Conservation (phyloP, 2,113 vertebrate species). For the Eidolon helvum region DNA sequence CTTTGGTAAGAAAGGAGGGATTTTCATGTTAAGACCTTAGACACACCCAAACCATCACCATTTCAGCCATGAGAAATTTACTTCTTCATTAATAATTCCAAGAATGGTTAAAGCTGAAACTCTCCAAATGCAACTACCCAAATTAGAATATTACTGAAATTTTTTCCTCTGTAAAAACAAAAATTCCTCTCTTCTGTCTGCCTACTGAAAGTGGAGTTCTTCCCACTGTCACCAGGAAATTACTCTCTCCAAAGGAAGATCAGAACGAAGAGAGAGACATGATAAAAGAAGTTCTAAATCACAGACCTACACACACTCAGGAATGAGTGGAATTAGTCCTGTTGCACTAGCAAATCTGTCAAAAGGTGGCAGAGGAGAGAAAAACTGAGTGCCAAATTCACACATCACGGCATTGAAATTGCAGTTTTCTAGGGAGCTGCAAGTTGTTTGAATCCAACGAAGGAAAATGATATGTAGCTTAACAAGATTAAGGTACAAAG, state of each 20-base stretch:
- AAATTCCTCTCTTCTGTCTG: conserved; percentile 21
- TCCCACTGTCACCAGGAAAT: conserved; percentile 17
- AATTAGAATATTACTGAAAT: background rate
- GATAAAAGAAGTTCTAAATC: background rate
- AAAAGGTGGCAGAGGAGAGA: background rate
- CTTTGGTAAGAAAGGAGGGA: background rate
- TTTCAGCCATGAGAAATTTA: background rate
- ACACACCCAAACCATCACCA: background rate
- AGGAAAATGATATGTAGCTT: background rate
- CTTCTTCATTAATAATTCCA: background rate
- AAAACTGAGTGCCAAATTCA: background rate
- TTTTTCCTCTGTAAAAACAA: background rate
- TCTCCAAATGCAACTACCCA: background rate
- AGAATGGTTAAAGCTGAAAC: conserved; percentile 15
- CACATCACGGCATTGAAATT: background rate
- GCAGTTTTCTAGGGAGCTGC: background rate
- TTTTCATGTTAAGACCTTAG: background rate
- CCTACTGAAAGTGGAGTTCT: background rate
- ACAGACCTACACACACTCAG: background rate
- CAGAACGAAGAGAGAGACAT: background rate
- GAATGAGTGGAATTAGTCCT: background rate
- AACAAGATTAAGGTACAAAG: background rate
- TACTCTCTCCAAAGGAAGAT: conserved; percentile 18
- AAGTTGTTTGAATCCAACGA: background rate
- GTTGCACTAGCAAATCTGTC: background rate